These are phyloP conservation scores for Phortica variegata DNA, from an alignment of 1,140 invertebrate species.

Conservation along the genomic window DNA sequence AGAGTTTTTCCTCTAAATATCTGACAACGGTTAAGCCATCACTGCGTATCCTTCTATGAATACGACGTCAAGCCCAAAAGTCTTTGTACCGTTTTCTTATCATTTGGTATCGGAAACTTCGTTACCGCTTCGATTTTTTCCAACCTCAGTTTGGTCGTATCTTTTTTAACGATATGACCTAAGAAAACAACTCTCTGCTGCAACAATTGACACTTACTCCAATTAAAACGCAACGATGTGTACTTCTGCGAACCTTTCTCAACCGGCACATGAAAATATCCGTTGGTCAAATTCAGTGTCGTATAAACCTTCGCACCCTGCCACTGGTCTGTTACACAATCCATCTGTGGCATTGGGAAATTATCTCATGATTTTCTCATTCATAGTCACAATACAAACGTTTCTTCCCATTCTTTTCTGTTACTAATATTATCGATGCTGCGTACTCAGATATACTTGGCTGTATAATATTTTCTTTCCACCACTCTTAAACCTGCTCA, in stretches of 20 bases:
- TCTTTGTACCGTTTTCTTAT: constrained; percentile 11
- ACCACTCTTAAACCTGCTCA: constrained; percentile 26
- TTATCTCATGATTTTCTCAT: constrained; percentile 42
- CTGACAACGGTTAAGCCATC: constrained; percentile 1
- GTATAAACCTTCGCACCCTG: constrained; percentile 47
- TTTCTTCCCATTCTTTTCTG: constrained; percentile 40
- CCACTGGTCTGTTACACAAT: not conserved
- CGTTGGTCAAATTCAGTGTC: constrained; percentile 58
- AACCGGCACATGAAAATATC: constrained; percentile 48
- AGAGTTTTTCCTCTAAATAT: not conserved
- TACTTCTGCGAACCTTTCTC: constrained; percentile 15
- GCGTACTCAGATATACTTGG: constrained; percentile 33
- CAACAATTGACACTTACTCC: constrained; percentile 12
- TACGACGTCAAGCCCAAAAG: constrained; percentile 2
- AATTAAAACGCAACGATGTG: constrained; percentile 1
- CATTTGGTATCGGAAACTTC: constrained; percentile 3
- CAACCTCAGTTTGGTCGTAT: too few relatives aligned
- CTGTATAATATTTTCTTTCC: constrained; percentile 31
- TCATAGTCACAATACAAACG: constrained; percentile 57
- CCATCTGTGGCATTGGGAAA: constrained; percentile 26
- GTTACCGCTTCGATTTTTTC: too few relatives aligned
- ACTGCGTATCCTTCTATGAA: not conserved
- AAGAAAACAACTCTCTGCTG: constrained; percentile 5
- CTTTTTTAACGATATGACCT: constrained; percentile 1
- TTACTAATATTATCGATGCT: constrained; percentile 43